Evolutionary conservation across 2,888 invertebrate genomes (phyloP).

Genomic region (Drosophila nigricruria): DNA sequence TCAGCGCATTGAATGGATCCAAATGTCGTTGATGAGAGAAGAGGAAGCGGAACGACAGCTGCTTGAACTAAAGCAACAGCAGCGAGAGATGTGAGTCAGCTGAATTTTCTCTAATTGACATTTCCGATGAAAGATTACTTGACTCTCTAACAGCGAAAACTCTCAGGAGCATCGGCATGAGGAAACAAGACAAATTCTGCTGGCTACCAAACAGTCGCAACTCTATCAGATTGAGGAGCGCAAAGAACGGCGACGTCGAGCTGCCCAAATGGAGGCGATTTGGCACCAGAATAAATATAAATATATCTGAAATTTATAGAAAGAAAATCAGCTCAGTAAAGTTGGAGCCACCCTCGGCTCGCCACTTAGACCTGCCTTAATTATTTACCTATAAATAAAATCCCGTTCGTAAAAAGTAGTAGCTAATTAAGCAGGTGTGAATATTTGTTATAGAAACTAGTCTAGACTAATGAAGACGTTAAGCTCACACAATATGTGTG

Average conservation of each 20-base stretch:
- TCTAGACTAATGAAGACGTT: neutral
- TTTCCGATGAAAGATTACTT: neutral
- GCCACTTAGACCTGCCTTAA: neutral
- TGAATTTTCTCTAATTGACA: neutral
- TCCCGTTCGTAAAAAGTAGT: neutral
- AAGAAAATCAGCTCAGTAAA: neutral
- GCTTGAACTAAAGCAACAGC: conserved; percentile 52
- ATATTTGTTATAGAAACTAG: neutral
- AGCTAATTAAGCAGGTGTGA: neutral
- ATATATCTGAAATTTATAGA: neutral
- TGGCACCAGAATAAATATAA: conserved; percentile 34
- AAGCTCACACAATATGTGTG: neutral
- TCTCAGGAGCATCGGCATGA: conserved; percentile 64
- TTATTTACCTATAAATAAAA: neutral
- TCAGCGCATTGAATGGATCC: conserved; percentile 63
- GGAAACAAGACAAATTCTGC: conserved; percentile 61
- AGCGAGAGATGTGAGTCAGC: conserved; percentile 60
- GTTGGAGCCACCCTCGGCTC: neutral
- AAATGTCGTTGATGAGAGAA: conserved; percentile 46
- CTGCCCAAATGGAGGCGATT: conserved; percentile 46
- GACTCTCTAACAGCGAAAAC: conserved; percentile 45
- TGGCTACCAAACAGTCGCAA: conserved; percentile 60
- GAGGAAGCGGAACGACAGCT: conserved; percentile 48
- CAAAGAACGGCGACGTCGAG: conserved; percentile 30
- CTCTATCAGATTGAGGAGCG: conserved; percentile 67